phyloP scores from a whole-genome alignment of 2,797 vertebrate species.

The Pelobates cultripes region DNA sequence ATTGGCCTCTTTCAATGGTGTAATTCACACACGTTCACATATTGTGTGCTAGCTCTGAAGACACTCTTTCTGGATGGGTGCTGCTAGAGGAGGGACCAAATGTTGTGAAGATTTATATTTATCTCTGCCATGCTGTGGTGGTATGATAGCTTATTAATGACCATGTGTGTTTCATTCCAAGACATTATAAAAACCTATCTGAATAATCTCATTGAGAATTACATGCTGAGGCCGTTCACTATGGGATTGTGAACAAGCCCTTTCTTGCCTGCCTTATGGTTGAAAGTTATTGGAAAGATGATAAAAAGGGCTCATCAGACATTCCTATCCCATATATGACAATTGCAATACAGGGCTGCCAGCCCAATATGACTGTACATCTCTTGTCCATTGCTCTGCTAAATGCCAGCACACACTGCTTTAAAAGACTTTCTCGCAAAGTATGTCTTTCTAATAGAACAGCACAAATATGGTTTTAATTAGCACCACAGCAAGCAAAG shows the following conservation, averaged over 20 bases:
- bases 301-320: not conserved
- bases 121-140: not conserved
- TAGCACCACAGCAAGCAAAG: not conserved
- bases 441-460: conserved; percentile 6
- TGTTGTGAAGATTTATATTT: not conserved
- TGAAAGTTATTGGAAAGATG: not conserved
- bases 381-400: not conserved
- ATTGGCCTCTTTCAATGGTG: not conserved
- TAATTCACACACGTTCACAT: conserved; percentile 6
- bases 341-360: not conserved
- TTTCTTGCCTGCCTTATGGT: not conserved
- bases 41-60: not conserved
- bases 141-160: not conserved
- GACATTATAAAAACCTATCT: not conserved
- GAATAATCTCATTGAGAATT: not conserved
- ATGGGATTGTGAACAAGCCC: not conserved
- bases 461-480: conserved; percentile 13
- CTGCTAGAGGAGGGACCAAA: not conserved
- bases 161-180: not conserved
- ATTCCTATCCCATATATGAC: not conserved
- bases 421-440: not conserved
- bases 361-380: not conserved
- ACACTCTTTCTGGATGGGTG: not conserved
- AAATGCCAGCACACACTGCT: not conserved
- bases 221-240: too few relatives aligned